Conservation (phyloP, 2,888 invertebrate species). For the Stratiomys singularior region DNA sequence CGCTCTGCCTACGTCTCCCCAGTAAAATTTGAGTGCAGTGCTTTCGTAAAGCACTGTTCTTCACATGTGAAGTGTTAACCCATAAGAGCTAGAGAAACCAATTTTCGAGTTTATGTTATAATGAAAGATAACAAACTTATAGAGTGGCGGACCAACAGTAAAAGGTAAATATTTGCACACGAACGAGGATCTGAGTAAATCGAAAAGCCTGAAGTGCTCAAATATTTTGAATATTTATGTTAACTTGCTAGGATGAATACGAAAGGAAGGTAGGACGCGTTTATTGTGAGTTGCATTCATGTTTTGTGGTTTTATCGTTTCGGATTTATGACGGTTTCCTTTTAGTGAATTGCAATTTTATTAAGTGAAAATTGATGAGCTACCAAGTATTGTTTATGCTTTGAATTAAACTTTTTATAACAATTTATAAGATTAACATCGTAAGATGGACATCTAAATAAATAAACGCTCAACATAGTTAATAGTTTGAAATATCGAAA, state of each 20-base stretch:
- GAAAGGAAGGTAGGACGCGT: background rate
- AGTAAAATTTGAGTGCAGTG: background rate
- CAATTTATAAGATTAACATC: no score
- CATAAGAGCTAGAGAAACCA: conserved; percentile 13
- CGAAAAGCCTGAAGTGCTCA: conserved; percentile 6
- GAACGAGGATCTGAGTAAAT: conserved; percentile 35
- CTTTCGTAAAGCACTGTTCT: background rate
- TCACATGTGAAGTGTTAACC: conserved; percentile 38
- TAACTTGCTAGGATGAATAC: background rate
- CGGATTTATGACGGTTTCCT: conserved; percentile 25
- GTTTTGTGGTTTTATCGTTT: conserved; percentile 21
- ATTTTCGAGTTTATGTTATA: conserved; percentile 43
- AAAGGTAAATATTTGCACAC: conserved; percentile 51
- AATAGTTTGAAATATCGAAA: no score
- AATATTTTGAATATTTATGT: background rate
- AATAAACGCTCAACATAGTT: no score
- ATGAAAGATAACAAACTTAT: conserved; percentile 49
- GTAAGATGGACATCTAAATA: no score
- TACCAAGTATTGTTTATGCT: background rate
- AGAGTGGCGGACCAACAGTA: conserved; percentile 44
- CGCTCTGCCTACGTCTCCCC: no score
- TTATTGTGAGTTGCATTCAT: conserved; percentile 38
- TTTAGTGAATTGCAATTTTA: conserved; percentile 18
- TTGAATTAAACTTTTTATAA: no score
- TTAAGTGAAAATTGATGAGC: conserved; percentile 30